phyloP scores from a whole-genome alignment of 2,113 vertebrate genomes.

The Siniperca chuatsi region DNA sequence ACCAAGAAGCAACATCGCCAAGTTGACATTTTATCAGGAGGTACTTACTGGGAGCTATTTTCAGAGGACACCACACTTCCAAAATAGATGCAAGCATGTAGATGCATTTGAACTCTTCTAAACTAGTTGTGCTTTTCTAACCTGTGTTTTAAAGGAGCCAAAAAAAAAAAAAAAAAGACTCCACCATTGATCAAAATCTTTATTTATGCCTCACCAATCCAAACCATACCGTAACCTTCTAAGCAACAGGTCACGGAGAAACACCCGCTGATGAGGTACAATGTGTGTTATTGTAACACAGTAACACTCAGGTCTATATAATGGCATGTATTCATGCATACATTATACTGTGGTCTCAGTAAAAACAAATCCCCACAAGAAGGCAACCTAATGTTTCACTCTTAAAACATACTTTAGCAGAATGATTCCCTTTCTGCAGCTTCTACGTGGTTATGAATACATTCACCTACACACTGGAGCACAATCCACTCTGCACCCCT shows the following conservation, averaged over 20 bases:
- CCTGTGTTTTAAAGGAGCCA: neutral
- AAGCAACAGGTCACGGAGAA: neutral
- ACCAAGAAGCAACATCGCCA: slow-evolving; percentile 6
- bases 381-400: slow-evolving; percentile 30
- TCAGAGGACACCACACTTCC: slow-evolving; percentile 48
- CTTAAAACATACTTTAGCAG: neutral
- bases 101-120: slow-evolving; percentile 1
- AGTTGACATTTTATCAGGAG: slow-evolving; percentile 40
- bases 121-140: slow-evolving; percentile 23
- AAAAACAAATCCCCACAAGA: slow-evolving; percentile 20
- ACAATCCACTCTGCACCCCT: slow-evolving; percentile 2
- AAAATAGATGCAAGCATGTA: slow-evolving; percentile 41
- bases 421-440: slow-evolving; percentile 4
- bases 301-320: neutral
- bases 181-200: slow-evolving; percentile 36
- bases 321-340: slow-evolving; percentile 19
- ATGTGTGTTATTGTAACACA: slow-evolving; percentile 36
- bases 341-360: neutral
- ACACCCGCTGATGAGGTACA: slow-evolving; percentile 25
- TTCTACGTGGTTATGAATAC: slow-evolving; percentile 16
- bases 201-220: slow-evolving; percentile 46
- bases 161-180: neutral
- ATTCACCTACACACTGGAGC: neutral
- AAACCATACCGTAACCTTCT: slow-evolving; percentile 36
- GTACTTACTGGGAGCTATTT: slow-evolving; percentile 39